Percentiles rank a stretch among this genome's conserved stretches.
phyloP scores from a whole-genome alignment of 2,113 vertebrate species.

The Paramormyrops kingsleyae region DNA sequence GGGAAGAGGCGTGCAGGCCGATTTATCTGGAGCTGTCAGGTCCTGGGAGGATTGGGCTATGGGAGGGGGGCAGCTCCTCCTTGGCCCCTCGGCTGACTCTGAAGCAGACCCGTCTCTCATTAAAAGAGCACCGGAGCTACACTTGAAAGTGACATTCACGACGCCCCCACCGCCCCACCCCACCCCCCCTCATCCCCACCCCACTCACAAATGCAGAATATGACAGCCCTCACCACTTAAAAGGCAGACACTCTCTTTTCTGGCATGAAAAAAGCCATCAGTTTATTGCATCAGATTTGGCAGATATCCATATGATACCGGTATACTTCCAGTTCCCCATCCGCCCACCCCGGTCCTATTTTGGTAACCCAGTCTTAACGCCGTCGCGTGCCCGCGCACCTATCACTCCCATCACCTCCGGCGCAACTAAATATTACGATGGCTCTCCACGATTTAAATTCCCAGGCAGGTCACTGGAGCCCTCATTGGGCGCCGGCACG shows the following conservation, averaged over 20 bases:
- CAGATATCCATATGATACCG: constrained; percentile 59
- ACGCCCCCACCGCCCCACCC: constrained; percentile 40
- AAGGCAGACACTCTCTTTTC: constrained; percentile 63
- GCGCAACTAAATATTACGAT: constrained; percentile 7
- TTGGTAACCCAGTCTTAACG: not conserved
- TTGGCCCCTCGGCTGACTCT: constrained; percentile 68
- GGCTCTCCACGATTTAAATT: constrained; percentile 10
- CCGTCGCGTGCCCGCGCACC: constrained; percentile 6
- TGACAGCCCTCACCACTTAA: constrained; percentile 68
- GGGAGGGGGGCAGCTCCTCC: constrained; percentile 52
- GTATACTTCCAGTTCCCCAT: constrained; percentile 35
- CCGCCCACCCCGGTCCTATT: not conserved
- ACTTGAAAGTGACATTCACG: constrained; percentile 72
- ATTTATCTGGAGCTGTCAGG: constrained; percentile 64
- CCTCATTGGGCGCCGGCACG: not conserved
- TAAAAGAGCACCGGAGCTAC: constrained; percentile 68
- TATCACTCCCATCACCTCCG: constrained; percentile 2
- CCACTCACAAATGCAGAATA: constrained; percentile 48
- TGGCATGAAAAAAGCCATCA: constrained; percentile 66
- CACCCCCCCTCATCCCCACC: not conserved
- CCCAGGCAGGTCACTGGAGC: constrained; percentile 4
- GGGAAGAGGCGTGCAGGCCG: constrained; percentile 50
- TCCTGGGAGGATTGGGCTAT: constrained; percentile 52
- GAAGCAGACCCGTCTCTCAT: constrained; percentile 74
- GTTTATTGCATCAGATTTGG: constrained; percentile 53